phyloP scores from a whole-genome alignment of 1,140 invertebrate species.

The Harlomillsia oculata region DNA sequence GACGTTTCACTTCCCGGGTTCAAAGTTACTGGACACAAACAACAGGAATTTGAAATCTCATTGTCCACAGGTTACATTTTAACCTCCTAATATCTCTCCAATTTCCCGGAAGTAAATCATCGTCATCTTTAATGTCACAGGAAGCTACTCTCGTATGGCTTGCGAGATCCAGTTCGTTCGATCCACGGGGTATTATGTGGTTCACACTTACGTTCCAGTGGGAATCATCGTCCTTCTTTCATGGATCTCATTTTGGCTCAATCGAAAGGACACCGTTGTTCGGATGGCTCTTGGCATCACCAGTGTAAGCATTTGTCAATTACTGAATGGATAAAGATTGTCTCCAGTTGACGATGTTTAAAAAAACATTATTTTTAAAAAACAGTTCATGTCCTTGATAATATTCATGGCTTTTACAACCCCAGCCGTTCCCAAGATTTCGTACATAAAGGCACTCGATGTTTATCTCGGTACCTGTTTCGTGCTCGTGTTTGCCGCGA shows the following conservation, averaged over 20 bases:
- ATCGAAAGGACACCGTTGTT: conserved; percentile 13
- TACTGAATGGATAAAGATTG: too few species aligned
- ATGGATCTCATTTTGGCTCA: conserved; percentile 40
- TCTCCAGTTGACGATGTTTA: conserved; percentile 27
- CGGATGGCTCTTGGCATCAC: background rate
- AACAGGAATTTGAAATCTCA: background rate
- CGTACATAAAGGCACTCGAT: conserved; percentile 45
- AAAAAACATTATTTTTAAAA: conserved; percentile 31
- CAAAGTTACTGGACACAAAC: background rate
- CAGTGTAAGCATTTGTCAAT: conserved; percentile 41
- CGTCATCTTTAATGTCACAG: conserved; percentile 36
- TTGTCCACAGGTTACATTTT: background rate
- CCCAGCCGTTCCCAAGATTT: conserved; percentile 44
- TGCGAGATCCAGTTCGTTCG: conserved; percentile 49
- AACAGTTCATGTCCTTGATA: conserved; percentile 48
- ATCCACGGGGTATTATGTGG: conserved; percentile 48
- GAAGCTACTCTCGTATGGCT: conserved; percentile 50
- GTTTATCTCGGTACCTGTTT: conserved; percentile 47
- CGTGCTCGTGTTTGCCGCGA: conserved; percentile 43
- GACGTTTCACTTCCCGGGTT: background rate
- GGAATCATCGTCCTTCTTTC: conserved; percentile 47
- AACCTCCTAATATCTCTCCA: background rate
- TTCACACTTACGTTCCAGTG: conserved; percentile 48
- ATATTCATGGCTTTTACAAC: conserved; percentile 45
- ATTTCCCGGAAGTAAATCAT: background rate